Base-by-base conservation (phyloP, 1,140 invertebrate species). In the Sminthurides bifidus region DNA sequence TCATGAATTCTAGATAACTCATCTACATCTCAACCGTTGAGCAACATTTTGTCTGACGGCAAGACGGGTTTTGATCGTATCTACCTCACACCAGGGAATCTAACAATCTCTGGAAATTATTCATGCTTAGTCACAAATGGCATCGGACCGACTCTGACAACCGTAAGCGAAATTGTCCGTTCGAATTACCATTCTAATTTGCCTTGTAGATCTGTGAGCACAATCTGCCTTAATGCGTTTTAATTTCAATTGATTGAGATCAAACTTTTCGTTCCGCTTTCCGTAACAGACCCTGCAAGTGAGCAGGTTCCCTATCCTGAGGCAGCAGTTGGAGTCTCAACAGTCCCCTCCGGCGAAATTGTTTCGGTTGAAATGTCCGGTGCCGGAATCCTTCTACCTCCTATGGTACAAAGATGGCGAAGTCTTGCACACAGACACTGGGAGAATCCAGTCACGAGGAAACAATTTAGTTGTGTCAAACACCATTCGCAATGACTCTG, bases 321-420 rank as follows among this genome's bases (percentile, higher is more conserved):
- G 43, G 15, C 38, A 52, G 19, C 37, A 43, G 19, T 45, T 44
- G 21, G 40, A 51, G 6, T 54, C 55, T n/a, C 46, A 50, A 31
- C 21, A 61, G n/a, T 54, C 52, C 17, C 55, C 50, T 24, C 48
- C 46, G 26, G 54, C 54, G 43, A 56, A 61, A 54, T 54, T 55
- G 29, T n/a, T 5, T 15, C 3, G n/a, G 12, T 52, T 52, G 14
- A 12, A 24, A 2, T 40, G 21, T 15, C 26, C 4, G 5, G 6
- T 46, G 23, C 50, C 50, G 26, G 30, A 41, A 17, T 31, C 54
- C 21, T 60, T 54, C 40, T 54, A 56, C 26, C 29, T 61, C 3
- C 10, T 61, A 17, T 64, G 63, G 63, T 59, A 59, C 53, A 64
- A 64, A 59, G 56, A 64, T 56, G 63, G 63, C 38, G 49, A 64